Evolutionary conservation across 2,113 vertebrate genomes (phyloP).

Genomic region (Cnemophilus loriae): DNA sequence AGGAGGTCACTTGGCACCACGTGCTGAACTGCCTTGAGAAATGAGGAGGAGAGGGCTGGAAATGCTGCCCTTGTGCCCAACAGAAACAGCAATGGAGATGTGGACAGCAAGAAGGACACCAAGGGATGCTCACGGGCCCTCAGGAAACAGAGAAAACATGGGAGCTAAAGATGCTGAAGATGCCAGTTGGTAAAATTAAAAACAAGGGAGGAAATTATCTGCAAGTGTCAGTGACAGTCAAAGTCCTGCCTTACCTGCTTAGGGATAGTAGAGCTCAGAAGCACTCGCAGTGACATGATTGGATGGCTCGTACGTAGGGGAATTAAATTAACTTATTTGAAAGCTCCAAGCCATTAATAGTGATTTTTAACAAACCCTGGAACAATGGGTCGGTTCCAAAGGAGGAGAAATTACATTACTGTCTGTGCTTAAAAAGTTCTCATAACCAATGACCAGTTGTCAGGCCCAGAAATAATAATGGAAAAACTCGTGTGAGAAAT

Average conservation of each 20-base stretch:
- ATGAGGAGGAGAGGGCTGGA: neutral
- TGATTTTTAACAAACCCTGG: neutral
- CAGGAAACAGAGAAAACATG: fast-evolving
- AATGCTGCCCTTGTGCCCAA: neutral
- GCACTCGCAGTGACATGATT: fast-evolving
- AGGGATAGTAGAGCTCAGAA: fast-evolving
- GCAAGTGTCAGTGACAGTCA: neutral
- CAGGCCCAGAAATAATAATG: neutral
- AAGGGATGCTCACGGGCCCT: fast-evolving
- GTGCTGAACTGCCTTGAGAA: fast-evolving
- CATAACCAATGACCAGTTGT: neutral
- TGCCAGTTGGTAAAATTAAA: neutral
- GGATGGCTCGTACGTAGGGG: fast-evolving
- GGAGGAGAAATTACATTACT: neutral
- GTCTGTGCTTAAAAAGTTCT: neutral
- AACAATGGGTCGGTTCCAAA: neutral
- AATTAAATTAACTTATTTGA: neutral
- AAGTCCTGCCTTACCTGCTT: neutral
- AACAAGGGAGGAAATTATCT: neutral
- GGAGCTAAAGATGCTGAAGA: neutral
- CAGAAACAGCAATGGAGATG: fast-evolving
- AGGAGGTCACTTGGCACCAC: fast-evolving
- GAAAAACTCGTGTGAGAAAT: neutral
- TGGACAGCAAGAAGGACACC: neutral
- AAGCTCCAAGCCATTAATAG: neutral